Base-by-base conservation (phyloP, 2,888 invertebrate genomes). In the Drosophila picticornis region DNA sequence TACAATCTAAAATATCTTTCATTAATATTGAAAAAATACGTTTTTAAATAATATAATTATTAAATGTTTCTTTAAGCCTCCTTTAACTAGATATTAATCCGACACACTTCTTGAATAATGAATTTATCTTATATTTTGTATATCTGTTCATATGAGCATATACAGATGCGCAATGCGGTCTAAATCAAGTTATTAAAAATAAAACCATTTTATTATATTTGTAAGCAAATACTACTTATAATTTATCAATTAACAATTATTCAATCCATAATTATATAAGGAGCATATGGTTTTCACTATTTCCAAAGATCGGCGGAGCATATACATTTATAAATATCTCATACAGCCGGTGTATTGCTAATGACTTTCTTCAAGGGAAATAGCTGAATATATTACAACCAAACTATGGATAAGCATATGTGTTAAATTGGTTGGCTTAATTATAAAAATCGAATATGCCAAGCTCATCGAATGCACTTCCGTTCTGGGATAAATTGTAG, bases 401-500 rank as follows among this genome's bases (percentile, higher is more conserved):
- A 27, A 19, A 0, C 9, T 38, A 2, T 22, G 2, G 51, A 11
- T n/a, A 43, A 31, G 16, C 10, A 36, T 6, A 19, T 52, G 25
- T 22, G 27, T 34, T 27, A 62, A 55, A 22, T 29, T 27, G 29
- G 48, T 13, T 25, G 25, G 13, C 27, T 25, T 31, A 61, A n/a
- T 31, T 27, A 60, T 48, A 6, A n/a, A 38, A 31, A 63, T 40
- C 31, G 29, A 40, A 22, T 36, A 25, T 16, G n/a, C 13, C n/a
- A 43, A 34, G 34, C 25, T 11, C 22, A 40, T 36, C 22, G 25
- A 51, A 40, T 65, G 62, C 64, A 78, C 60, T 82, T 80, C 83
- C 80, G 80, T 61, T 82, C 56, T 67, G 64, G 43, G 29, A 43
- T n/a, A 40, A 65, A 82, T 82, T 72, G 83, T 61, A 13, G 51